Evolutionary conservation across 2,888 invertebrate species (phyloP).

Genomic region (Volucella bombylans): DNA sequence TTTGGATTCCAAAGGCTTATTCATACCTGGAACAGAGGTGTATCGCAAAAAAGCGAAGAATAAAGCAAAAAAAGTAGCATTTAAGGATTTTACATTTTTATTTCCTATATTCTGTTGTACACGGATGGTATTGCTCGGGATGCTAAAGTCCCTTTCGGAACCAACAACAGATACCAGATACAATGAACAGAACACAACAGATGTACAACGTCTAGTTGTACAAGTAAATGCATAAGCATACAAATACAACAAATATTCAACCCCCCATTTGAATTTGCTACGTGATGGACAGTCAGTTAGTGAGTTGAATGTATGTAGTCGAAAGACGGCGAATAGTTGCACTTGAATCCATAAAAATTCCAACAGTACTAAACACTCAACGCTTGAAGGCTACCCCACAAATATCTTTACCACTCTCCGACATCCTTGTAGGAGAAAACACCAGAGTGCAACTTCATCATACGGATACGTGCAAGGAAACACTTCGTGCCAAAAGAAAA

Average conservation of each 20-base stretch:
- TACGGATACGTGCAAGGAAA: constrained; percentile 61
- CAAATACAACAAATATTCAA: constrained; percentile 3
- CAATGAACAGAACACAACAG: constrained; percentile 37
- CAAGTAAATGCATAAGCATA: constrained; percentile 55
- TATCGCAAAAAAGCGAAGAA: constrained; percentile 18
- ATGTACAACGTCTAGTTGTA: constrained; percentile 47
- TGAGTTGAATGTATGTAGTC: constrained; percentile 57
- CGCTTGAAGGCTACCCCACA: constrained; percentile 33
- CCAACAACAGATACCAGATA: constrained; percentile 20
- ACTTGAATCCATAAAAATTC: constrained; percentile 45
- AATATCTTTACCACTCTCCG: constrained; percentile 15
- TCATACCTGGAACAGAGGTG: constrained; percentile 39
- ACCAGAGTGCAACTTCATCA: constrained; percentile 69
- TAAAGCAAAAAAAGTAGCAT: constrained; percentile 44
- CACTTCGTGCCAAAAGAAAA: constrained; percentile 54
- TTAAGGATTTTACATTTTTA: constrained; percentile 66
- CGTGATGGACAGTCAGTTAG: constrained; percentile 69
- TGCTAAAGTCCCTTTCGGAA: constrained; percentile 62
- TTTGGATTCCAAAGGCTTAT: constrained; percentile 51
- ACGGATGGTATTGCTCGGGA: constrained; percentile 29
- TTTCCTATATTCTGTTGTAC: constrained; percentile 57
- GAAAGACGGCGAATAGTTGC: constrained; percentile 26
- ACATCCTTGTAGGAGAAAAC: constrained; percentile 31
- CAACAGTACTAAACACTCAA: constrained; percentile 65
- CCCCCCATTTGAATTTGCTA: constrained; percentile 38